phyloP scores from a whole-genome alignment of 2,113 vertebrate species.

The Procapra przewalskii region DNA sequence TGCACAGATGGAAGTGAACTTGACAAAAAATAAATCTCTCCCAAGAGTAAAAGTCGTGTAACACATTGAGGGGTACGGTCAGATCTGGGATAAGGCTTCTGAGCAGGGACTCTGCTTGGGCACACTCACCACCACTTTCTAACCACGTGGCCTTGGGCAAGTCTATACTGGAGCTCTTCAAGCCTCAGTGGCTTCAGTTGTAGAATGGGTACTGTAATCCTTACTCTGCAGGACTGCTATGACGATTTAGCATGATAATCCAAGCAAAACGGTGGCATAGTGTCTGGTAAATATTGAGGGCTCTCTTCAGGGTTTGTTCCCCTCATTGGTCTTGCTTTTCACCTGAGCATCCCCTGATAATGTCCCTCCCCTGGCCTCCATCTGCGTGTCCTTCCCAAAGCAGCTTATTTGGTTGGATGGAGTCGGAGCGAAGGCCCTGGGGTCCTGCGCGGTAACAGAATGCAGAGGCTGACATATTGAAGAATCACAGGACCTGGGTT shows the following conservation, averaged over 20 bases:
- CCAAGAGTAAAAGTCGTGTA: not conserved
- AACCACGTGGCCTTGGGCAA: not conserved
- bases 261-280: not conserved
- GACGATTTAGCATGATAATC: not conserved
- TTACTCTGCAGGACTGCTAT: not conserved
- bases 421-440: not conserved
- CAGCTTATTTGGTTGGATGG: rapidly evolving
- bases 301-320: not conserved
- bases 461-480: not conserved
- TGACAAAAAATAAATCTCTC: not conserved
- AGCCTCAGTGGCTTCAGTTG: not conserved
- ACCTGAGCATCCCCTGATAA: not conserved
- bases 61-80: not conserved
- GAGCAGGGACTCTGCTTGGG: not conserved
- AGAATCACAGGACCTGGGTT: not conserved
- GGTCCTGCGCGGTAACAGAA: not conserved
- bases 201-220: not conserved
- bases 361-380: too few species aligned
- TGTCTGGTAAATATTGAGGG: not conserved
- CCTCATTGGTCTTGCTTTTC: not conserved
- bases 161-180: not conserved
- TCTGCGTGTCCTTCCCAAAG: not conserved
- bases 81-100: not conserved
- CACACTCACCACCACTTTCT: too few species aligned
- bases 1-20: not conserved